Base-by-base conservation (phyloP, 2,797 vertebrate genomes). In the Argya squamiceps region DNA sequence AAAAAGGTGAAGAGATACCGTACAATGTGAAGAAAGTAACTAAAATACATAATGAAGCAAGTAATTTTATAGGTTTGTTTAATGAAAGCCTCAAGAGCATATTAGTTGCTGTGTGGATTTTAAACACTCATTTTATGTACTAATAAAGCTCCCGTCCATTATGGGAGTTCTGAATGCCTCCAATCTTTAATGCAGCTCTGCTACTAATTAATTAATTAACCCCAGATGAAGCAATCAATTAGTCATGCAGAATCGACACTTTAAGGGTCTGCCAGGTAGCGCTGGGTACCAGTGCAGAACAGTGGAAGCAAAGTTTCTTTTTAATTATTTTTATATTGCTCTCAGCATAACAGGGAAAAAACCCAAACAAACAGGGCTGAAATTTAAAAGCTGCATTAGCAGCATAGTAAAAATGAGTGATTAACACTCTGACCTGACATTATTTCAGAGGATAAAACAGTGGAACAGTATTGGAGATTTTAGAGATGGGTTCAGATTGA, bases 1-100 rank as follows among this genome's bases (percentile, higher is more conserved):
- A 98, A 98, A 98, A 98, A 97, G 97, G 98, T 97, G 98, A 98
- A 98, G 98, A 98, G 98, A 98, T 98, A 98, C 97, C 96, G 39
- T 95, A 97, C 97, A 98, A 98, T 98, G 98, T 98, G 97, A 98
- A 98, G 98, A 98, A 99, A 99, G 98, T 98, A 93, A 97, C 97
- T 98, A 98, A 99, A 99, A 99, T 99, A 99, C 99, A 99, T 99
- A 99, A 99, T 99, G 99, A 99, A 99, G 99, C 99, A 99, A 99
- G 99, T 99, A 98, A 99, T 99, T 99, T 99, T 99, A 99, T 99
- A 99, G 98, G 99, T 99, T 99, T 99, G 98, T 99, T 99, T 99
- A 99, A 99, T 99, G 99, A 99, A 99, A 99, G 98, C 98, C 98
- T 98, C 98, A 98, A 98, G 98, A 98, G 98, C 98, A 97, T 95